phyloP scores from a whole-genome alignment of 92 coral and sea anemone genomes.

The Desmophyllum pertusum region DNA sequence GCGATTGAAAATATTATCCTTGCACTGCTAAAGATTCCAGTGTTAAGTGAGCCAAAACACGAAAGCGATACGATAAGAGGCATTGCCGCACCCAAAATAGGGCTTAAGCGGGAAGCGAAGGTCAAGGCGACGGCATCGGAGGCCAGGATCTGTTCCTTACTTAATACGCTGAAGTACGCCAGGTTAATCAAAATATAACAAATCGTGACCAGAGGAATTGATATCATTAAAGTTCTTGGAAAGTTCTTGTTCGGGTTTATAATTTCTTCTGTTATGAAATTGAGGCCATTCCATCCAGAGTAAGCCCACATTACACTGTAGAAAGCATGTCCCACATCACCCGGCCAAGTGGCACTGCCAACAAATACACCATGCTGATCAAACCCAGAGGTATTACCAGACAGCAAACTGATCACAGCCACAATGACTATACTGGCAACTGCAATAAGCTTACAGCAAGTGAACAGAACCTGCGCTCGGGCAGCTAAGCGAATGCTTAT shows the following conservation, averaged over 20 bases:
- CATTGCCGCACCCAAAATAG: constrained; percentile 62
- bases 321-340: constrained; percentile 77
- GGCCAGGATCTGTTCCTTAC: constrained; percentile 67
- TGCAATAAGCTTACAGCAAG: constrained; percentile 65
- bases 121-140: constrained; percentile 81
- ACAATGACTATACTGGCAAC: constrained; percentile 65
- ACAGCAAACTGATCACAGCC: constrained; percentile 46
- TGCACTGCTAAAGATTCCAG: constrained; percentile 68
- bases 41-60: constrained; percentile 83
- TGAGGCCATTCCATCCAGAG: constrained; percentile 81
- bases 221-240: constrained; percentile 65
- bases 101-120: constrained; percentile 40
- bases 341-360: constrained; percentile 60
- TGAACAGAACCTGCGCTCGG: constrained; percentile 68
- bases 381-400: constrained; percentile 44
- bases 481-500: constrained; percentile 74
- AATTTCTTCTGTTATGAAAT: constrained; percentile 72
- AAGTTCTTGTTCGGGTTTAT: constrained; percentile 75
- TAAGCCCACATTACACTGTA: constrained; percentile 84
- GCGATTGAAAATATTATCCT: constrained; percentile 80
- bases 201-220: constrained; percentile 73
- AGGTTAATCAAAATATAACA: constrained; percentile 74
- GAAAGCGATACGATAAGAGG: constrained; percentile 81
- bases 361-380: constrained; percentile 50
- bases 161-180: constrained; percentile 69